Percentiles rank a stretch among this genome's conserved stretches.
Evolutionary conservation across 2,888 invertebrate genomes (phyloP).

Genomic region (Volucella zonaria): DNA sequence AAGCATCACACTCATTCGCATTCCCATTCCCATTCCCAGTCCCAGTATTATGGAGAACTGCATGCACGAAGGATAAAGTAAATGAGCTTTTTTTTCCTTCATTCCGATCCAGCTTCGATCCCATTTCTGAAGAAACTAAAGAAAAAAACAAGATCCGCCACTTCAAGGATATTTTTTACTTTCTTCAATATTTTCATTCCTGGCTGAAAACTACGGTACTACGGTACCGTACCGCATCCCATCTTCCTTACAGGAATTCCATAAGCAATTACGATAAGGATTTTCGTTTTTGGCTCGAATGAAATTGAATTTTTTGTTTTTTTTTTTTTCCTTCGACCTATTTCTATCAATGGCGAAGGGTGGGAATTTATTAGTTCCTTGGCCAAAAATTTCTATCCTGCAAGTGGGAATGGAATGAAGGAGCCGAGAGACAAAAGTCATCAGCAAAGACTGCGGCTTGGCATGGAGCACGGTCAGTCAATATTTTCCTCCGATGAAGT

Average conservation of each 20-base stretch:
- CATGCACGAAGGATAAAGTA: constrained; percentile 37
- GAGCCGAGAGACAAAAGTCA: not conserved
- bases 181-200: constrained; percentile 27
- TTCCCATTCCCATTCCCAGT: no score
- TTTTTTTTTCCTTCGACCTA: constrained; percentile 47
- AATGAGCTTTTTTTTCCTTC: constrained; percentile 31
- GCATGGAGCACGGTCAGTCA: constrained; percentile 40
- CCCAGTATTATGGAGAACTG: not conserved
- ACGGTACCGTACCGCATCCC: not conserved
- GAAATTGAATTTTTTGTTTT: constrained; percentile 67
- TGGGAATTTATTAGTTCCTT: constrained; percentile 63
- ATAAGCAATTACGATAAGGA: constrained; percentile 73
- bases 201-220: not conserved
- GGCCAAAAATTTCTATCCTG: constrained; percentile 42
- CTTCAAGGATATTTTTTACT: constrained; percentile 20
- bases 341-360: constrained; percentile 55
- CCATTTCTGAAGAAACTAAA: constrained; percentile 12
- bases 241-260: constrained; percentile 42
- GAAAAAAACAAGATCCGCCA: constrained; percentile 24
- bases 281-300: constrained; percentile 46
- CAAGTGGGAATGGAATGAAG: not conserved
- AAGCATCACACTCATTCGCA: not conserved
- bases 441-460: not conserved
- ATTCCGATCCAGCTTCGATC: constrained; percentile 8
- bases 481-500: constrained; percentile 54